Evolutionary conservation across 2,113 vertebrate genomes (phyloP).

Genomic region (Otus sunia): DNA sequence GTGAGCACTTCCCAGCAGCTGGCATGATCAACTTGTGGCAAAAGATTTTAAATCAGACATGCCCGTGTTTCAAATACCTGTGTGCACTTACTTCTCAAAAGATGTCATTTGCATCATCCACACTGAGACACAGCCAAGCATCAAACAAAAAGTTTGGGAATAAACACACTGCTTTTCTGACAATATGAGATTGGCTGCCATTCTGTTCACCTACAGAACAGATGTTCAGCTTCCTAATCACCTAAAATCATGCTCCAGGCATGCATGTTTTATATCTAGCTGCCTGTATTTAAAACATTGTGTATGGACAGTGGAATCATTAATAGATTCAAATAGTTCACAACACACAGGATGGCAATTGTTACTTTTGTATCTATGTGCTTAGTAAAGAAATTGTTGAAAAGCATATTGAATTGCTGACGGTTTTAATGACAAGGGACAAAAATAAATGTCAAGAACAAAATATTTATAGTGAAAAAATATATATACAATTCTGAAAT

Average conservation of each 20-base stretch:
- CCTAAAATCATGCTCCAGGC: constrained; percentile 40
- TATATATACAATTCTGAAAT: neutral
- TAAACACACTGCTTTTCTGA: neutral
- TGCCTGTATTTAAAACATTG: neutral
- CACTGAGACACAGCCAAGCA: constrained; percentile 6
- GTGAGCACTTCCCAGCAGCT: constrained; percentile 47
- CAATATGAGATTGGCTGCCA: constrained; percentile 53
- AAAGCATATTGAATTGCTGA: neutral
- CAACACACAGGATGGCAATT: neutral
- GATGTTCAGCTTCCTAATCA: constrained; percentile 63
- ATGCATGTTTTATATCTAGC: neutral
- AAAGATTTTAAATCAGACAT: constrained; percentile 29
- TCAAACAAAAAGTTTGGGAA: constrained; percentile 31
- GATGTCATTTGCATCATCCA: constrained; percentile 39
- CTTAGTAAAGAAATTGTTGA: neutral
- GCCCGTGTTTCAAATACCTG: neutral
- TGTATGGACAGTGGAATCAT: neutral
- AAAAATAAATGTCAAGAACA: neutral
- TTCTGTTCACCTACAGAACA: constrained; percentile 67
- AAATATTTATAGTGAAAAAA: neutral
- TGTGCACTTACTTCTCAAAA: neutral
- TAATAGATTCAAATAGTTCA: neutral
- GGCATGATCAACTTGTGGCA: constrained; percentile 2
- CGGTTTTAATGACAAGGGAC: neutral
- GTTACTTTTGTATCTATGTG: neutral